These are phyloP conservation scores for Globia sparganii DNA, from an alignment of 2,888 invertebrate species.

Conservation along the genomic window DNA sequence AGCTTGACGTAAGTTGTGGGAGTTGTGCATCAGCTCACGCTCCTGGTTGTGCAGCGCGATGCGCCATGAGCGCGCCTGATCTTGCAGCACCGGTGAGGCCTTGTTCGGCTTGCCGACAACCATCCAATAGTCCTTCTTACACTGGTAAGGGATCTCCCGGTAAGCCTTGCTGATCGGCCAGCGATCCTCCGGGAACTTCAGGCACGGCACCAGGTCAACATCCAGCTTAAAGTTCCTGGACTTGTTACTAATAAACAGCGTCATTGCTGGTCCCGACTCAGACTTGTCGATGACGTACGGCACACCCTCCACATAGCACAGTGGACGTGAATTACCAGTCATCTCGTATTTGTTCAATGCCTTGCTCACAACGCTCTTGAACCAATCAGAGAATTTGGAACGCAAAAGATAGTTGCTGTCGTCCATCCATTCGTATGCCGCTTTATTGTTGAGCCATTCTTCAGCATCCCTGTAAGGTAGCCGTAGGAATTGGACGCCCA, in stretches of 20 bases:
- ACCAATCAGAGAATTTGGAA: conserved; percentile 88
- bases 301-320: conserved; percentile 77
- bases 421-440: conserved; percentile 83
- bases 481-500: conserved; percentile 79
- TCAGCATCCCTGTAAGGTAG: conserved; percentile 73
- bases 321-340: conserved; percentile 35
- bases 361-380: conserved; percentile 85
- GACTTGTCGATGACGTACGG: conserved; percentile 77
- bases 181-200: conserved; percentile 84
- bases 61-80: conserved; percentile 85
- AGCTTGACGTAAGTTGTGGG: conserved; percentile 80
- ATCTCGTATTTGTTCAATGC: conserved; percentile 78
- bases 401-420: conserved; percentile 82
- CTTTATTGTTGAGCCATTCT: conserved; percentile 78
- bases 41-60: conserved; percentile 90
- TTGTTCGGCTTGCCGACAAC: conserved; percentile 84
- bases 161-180: conserved; percentile 79
- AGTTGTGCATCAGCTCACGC: conserved; percentile 81
- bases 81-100: conserved; percentile 55
- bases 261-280: conserved; percentile 90
- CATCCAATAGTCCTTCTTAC: conserved; percentile 82
- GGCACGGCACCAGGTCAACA: conserved; percentile 89
- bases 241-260: conserved; percentile 80
- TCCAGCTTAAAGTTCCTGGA: conserved; percentile 77
- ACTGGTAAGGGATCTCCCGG: conserved; percentile 71